phyloP scores from a whole-genome alignment of 2,113 vertebrate genomes.

The Panthera tigris region DNA sequence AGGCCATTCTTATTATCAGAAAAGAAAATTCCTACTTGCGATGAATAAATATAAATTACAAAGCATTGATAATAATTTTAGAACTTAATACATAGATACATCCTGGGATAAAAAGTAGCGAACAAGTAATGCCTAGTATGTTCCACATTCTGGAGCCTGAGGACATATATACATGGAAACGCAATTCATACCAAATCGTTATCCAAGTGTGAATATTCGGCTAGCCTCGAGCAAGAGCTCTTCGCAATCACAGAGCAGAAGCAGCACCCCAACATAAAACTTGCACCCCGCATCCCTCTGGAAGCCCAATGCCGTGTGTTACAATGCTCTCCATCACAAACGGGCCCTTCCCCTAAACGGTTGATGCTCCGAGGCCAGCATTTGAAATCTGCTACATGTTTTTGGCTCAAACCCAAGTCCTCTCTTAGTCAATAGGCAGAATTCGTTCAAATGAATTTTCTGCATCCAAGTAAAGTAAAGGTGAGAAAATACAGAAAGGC shows the following conservation, averaged over 20 bases:
- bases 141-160: conserved; percentile 75
- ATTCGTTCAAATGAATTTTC: conserved; percentile 75
- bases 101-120: conserved; percentile 41
- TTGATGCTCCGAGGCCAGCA: conserved; percentile 41
- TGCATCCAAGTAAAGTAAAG: conserved; percentile 69
- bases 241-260: conserved; percentile 53
- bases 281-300: conserved; percentile 52
- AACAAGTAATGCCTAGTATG: conserved; percentile 66
- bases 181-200: conserved; percentile 80
- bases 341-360: conserved; percentile 61
- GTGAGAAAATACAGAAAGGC: conserved; percentile 78
- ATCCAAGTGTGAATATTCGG: conserved; percentile 79
- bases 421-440: conserved; percentile 49
- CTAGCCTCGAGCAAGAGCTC: conserved; percentile 79
- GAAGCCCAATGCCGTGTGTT: not conserved
- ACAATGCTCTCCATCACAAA: conserved; percentile 39
- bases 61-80: conserved; percentile 76
- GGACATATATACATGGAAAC: conserved; percentile 73
- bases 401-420: conserved; percentile 63
- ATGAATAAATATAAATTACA: conserved; percentile 60
- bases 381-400: conserved; percentile 71
- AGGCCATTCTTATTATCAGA: conserved; percentile 55
- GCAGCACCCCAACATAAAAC: not conserved
- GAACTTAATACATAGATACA: conserved; percentile 66
- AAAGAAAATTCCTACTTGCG: not conserved